Base-by-base conservation (phyloP, 2,113 vertebrate species). In the Gambusia holbrooki region DNA sequence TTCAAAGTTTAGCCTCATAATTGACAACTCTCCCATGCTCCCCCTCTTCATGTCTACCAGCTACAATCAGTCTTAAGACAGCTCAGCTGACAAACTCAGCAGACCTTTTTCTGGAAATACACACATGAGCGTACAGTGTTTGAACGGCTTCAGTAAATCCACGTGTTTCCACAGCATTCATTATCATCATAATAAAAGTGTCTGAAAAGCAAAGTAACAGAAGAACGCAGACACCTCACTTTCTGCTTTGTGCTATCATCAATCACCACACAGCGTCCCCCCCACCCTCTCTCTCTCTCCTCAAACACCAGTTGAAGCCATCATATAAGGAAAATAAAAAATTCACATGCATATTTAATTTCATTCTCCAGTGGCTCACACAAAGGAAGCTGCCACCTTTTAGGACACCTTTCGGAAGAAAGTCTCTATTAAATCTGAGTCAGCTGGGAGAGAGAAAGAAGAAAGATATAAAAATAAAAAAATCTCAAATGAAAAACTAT, bases 351-450 rank as follows among this genome's bases (percentile, higher is more conserved):
- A 93, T 93, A 91, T 92, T 94, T 94, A 91, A 94, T 93, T 94
- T 94, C 90, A 94, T 94, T 94, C 92, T 93, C 90, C 91, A 86
- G 78, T 92, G 93, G 85, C 76, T 91, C 88, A 86, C 87, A 93
- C 88, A 93, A 89, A 91, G 84, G 81, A 84, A 92, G 80, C 86
- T 86, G 88, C 84, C 91, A 88, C 84, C 89, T 80, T 84, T 92
- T 86, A 90, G 90, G 85, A 92, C 88, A 92, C 90, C 85, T 93
- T 90, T 81, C 54, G 40, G 81, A 54, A 54, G 5, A 85, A 88
- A 84, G 88, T 83, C 87, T 91, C 89, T 81, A 88, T 92, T 88
- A 91, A 88, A 88, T 89, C 81, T 70, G 74, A 84, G 81, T 91
- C 83, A 84, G 82, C 80, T 80, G 73, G 84, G 22, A 13, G 29